phyloP scores from a whole-genome alignment of 2,113 vertebrate genomes.

The Aix galericulata region DNA sequence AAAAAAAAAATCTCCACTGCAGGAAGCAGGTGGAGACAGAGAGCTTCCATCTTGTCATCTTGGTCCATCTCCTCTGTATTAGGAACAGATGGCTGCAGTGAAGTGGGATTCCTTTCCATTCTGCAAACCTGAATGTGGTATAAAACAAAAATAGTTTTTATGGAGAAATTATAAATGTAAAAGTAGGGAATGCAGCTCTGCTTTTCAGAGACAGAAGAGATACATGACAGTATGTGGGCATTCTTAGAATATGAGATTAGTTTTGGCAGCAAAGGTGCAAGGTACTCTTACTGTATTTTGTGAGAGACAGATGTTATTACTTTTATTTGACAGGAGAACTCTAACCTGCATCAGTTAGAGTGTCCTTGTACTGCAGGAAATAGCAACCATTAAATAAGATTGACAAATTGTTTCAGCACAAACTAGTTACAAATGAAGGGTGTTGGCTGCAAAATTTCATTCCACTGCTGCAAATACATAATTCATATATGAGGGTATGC shows the following conservation, averaged over 20 bases:
- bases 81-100: background rate
- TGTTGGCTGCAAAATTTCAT: background rate
- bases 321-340: background rate
- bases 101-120: background rate
- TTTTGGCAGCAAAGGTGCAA: background rate
- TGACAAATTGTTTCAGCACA: slow-evolving; percentile 9
- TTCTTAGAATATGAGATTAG: background rate
- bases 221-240: background rate
- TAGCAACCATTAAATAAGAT: background rate
- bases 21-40: background rate
- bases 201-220: background rate
- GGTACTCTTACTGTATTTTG: background rate
- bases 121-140: background rate
- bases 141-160: background rate
- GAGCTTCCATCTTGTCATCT: background rate
- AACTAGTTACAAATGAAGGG: background rate
- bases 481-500: background rate
- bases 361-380: background rate
- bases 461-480: background rate
- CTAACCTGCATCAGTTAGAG: background rate
- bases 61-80: background rate
- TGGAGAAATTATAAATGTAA: background rate
- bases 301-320: background rate
- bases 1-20: background rate
- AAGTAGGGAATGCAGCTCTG: background rate